Conservation (phyloP, 1,140 invertebrate species). For the Hormaphis cornu region DNA sequence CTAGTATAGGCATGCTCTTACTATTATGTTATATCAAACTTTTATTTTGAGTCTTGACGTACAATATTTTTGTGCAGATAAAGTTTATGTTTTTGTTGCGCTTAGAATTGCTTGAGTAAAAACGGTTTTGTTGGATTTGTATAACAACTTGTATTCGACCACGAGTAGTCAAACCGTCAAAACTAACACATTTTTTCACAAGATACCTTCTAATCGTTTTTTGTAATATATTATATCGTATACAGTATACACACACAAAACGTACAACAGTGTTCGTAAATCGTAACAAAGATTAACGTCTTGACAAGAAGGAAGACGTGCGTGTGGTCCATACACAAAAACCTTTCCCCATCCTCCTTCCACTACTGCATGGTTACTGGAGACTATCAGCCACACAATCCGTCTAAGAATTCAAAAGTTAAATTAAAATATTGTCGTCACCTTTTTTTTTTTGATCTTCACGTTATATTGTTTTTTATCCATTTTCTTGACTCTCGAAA, state of each 20-base stretch:
- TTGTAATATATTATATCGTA: no score
- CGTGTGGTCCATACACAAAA: conserved; percentile 18
- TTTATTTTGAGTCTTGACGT: no score
- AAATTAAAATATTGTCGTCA: conserved; percentile 19
- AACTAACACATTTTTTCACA: not conserved
- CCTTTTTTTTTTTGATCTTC: not conserved
- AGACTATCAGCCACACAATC: not conserved
- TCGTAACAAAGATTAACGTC: conserved; percentile 2
- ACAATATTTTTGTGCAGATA: no score
- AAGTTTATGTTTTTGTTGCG: no score
- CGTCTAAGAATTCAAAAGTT: not conserved
- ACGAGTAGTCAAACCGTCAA: not conserved
- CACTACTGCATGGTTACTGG: not conserved
- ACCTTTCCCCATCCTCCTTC: not conserved
- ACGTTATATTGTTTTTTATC: not conserved
- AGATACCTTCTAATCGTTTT: not conserved
- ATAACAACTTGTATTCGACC: not conserved
- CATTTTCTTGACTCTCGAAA: not conserved
- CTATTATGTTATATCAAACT: no score
- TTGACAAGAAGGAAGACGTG: not conserved
- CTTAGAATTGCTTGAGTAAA: no score
- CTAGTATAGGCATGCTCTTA: no score
- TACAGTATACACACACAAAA: no score
- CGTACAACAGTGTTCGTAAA: no score
- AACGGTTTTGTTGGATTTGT: not conserved